Evolutionary conservation across 2,113 vertebrate species (phyloP).

Genomic region (Xiphorhynchus elegans): DNA sequence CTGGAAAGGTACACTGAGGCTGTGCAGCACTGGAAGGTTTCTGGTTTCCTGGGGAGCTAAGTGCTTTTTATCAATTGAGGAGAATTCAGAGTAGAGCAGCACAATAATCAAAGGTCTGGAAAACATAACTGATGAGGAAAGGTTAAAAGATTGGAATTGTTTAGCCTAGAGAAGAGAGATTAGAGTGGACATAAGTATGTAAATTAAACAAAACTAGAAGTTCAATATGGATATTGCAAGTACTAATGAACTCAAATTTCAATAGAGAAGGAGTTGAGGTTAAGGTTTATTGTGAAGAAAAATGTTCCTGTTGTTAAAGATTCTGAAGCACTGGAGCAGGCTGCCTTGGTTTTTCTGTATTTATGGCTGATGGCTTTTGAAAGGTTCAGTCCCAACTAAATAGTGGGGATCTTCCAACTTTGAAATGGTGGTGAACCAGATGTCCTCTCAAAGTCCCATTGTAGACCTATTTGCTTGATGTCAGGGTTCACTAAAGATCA

Average conservation of each 20-base stretch:
- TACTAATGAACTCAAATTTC: neutral
- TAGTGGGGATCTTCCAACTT: neutral
- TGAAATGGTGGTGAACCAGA: neutral
- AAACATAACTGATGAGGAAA: accelerated
- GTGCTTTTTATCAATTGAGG: neutral
- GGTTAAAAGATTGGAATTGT: neutral
- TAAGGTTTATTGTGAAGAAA: neutral
- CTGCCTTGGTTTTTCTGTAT: neutral
- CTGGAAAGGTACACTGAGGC: neutral
- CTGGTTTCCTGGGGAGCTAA: neutral
- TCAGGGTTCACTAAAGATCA: neutral
- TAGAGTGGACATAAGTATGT: neutral
- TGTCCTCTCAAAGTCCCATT: neutral
- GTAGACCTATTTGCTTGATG: neutral
- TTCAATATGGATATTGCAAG: neutral
- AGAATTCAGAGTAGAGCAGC: neutral
- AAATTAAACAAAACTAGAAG: neutral
- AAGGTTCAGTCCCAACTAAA: neutral
- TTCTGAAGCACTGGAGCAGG: neutral
- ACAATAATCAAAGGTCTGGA: neutral
- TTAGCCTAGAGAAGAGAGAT: neutral
- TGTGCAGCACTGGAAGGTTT: neutral
- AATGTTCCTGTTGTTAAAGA: neutral
- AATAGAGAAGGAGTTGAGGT: neutral
- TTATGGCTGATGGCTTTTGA: neutral